phyloP scores from a whole-genome alignment of 2,888 invertebrate species.

The Folsomia manolachei region DNA sequence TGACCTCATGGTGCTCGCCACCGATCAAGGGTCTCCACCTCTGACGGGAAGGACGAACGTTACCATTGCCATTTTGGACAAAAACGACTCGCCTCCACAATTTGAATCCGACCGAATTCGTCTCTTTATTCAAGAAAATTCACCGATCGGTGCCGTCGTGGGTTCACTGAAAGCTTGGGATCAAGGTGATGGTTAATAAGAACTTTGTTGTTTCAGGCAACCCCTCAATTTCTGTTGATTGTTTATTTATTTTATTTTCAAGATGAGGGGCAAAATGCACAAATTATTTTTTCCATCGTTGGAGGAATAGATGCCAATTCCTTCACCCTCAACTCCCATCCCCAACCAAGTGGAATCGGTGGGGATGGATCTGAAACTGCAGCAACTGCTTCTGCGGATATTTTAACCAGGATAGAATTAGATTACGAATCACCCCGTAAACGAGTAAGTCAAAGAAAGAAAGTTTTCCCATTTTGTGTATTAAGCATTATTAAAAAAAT shows the following conservation, averaged over 20 bases:
- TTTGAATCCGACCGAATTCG: slow-evolving; percentile 84
- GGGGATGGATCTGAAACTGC: slow-evolving; percentile 63
- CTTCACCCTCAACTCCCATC: slow-evolving; percentile 75
- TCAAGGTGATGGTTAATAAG: slow-evolving; percentile 81
- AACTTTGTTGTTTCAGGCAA: too few relatives aligned
- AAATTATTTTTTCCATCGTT: slow-evolving; percentile 90
- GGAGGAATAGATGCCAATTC: slow-evolving; percentile 86
- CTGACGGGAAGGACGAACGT: slow-evolving; percentile 57
- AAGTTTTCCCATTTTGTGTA: too few relatives aligned
- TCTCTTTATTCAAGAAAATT: slow-evolving; percentile 89
- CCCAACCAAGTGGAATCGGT: slow-evolving; percentile 53
- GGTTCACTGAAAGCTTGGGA: slow-evolving; percentile 86
- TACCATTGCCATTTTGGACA: slow-evolving; percentile 44
- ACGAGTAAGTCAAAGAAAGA: too few relatives aligned
- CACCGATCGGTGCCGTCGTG: slow-evolving; percentile 91
- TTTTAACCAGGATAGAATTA: slow-evolving; percentile 83
- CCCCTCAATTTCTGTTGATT: not conserved
- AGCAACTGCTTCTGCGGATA: slow-evolving; percentile 62
- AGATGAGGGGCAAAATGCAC: slow-evolving; percentile 63
- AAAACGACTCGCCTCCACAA: slow-evolving; percentile 82
- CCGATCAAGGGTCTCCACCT: slow-evolving; percentile 82
- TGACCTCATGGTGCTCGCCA: slow-evolving; percentile 78
- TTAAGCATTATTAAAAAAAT: too few relatives aligned
- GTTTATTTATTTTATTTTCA: too few relatives aligned
- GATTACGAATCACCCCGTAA: slow-evolving; percentile 93